phyloP scores from a whole-genome alignment of 2,888 invertebrate genomes.

The Yponomeuta malinellus region DNA sequence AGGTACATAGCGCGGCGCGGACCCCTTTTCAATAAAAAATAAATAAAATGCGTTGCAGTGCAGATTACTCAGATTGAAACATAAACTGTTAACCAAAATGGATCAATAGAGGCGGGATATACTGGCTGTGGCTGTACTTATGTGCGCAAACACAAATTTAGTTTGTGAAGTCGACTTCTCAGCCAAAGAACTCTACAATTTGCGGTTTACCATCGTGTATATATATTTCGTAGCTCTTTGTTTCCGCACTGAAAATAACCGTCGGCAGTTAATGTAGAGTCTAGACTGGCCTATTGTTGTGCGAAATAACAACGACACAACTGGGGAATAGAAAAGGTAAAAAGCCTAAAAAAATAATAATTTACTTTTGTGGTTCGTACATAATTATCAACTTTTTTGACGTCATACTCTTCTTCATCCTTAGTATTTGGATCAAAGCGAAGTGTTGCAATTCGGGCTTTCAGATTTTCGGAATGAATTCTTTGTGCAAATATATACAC shows the following conservation, averaged over 20 bases:
- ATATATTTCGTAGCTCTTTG: background rate
- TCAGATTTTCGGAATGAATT: too few relatives aligned
- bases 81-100: too few relatives aligned
- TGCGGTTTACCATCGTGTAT: background rate
- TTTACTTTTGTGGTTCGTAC: background rate
- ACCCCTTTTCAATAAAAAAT: too few relatives aligned
- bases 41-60: too few relatives aligned
- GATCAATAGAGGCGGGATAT: too few relatives aligned
- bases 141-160: too few relatives aligned
- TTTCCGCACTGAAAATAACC: constrained; percentile 5
- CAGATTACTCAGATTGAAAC: too few relatives aligned
- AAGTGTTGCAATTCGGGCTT: too few relatives aligned
- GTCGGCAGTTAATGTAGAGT: background rate
- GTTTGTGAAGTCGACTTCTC: too few relatives aligned
- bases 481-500: too few relatives aligned
- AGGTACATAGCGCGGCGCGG: too few relatives aligned
- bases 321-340: background rate
- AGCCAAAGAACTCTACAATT: background rate
- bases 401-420: background rate
- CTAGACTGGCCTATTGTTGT: background rate
- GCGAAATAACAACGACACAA: background rate
- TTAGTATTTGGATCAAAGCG: background rate
- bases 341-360: background rate
- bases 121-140: too few relatives aligned
- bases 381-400: background rate